These are phyloP conservation scores for Sebastiscus tertius DNA, from an alignment of 2,797 vertebrate species.

Conservation along the genomic window DNA sequence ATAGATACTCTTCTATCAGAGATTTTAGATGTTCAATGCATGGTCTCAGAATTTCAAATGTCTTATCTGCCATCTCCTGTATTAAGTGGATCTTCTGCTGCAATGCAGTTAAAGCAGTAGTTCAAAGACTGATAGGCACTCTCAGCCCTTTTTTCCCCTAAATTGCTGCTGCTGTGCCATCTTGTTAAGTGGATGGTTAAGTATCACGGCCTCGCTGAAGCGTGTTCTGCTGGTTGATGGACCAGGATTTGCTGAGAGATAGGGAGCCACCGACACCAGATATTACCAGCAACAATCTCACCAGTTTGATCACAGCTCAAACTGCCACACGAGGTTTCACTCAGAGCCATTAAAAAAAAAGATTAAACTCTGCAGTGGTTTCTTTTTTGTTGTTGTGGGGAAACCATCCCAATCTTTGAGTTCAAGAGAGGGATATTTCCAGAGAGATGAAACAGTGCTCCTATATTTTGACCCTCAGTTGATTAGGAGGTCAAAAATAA, in stretches of 20 bases:
- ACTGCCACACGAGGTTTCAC: background rate
- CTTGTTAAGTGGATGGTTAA: slow-evolving; percentile 72
- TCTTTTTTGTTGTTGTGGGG: background rate
- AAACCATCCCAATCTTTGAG: background rate
- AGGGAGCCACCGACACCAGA: slow-evolving; percentile 32
- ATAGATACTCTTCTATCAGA: background rate
- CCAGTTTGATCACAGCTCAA: slow-evolving; percentile 42
- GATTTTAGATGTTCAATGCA: slow-evolving; percentile 29
- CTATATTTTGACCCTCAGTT: background rate
- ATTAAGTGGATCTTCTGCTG: slow-evolving; percentile 61
- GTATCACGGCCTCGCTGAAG: slow-evolving; percentile 50
- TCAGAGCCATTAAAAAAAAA: background rate
- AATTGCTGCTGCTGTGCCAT: slow-evolving; percentile 64
- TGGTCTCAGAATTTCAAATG: slow-evolving; percentile 36
- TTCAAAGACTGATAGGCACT: slow-evolving; percentile 66
- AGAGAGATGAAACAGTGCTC: background rate
- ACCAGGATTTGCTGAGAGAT: slow-evolving; percentile 42
- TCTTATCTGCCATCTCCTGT: slow-evolving; percentile 60
- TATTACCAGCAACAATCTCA: slow-evolving; percentile 38
- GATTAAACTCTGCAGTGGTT: background rate
- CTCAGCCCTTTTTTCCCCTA: slow-evolving; percentile 29
- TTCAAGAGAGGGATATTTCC: background rate
- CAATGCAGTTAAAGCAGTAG: slow-evolving; percentile 56
- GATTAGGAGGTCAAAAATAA: background rate
- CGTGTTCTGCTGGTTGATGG: slow-evolving; percentile 58